Evolutionary conservation across 1,140 invertebrate genomes (phyloP).

Genomic region (Brachionus rotundiformis): DNA sequence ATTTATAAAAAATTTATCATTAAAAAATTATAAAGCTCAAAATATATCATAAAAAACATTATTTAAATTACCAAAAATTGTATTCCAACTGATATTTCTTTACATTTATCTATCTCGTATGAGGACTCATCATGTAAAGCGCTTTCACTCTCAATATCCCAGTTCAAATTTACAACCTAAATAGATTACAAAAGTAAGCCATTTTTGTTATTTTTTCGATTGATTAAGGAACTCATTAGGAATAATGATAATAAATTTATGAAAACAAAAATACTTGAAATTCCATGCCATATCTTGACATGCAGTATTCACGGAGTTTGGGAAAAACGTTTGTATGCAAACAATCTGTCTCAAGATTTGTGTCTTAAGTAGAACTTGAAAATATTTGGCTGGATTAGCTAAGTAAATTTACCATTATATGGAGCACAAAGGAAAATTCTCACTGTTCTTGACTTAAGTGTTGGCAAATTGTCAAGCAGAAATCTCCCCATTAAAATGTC

Average conservation of each 20-base stretch:
- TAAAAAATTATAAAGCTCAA: too few relatives aligned
- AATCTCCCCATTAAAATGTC: conserved; percentile 34
- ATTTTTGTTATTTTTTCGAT: too few relatives aligned
- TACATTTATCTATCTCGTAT: conserved; percentile 29
- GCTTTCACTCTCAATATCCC: neutral
- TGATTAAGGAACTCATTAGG: too few relatives aligned
- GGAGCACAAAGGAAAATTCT: conserved; percentile 46
- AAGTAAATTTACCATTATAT: conserved; percentile 7
- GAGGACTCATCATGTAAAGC: neutral
- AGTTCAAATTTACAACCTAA: conserved; percentile 44
- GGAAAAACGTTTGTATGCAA: conserved; percentile 5
- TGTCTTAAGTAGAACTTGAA: conserved; percentile 2
- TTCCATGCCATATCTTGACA: conserved; percentile 42
- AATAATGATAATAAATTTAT: neutral
- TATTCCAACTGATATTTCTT: neutral
- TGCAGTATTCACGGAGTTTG: conserved; percentile 27
- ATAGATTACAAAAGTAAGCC: too few relatives aligned
- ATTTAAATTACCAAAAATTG: conserved; percentile 31
- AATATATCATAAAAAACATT: neutral
- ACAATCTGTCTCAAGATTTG: neutral
- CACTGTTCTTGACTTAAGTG: neutral
- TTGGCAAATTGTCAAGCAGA: neutral
- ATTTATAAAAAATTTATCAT: too few relatives aligned
- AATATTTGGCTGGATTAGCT: neutral
- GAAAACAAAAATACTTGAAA: conserved; percentile 46